These are phyloP conservation scores for Phaethon lepturus DNA, from an alignment of 2,113 vertebrate genomes.

Conservation along the genomic window DNA sequence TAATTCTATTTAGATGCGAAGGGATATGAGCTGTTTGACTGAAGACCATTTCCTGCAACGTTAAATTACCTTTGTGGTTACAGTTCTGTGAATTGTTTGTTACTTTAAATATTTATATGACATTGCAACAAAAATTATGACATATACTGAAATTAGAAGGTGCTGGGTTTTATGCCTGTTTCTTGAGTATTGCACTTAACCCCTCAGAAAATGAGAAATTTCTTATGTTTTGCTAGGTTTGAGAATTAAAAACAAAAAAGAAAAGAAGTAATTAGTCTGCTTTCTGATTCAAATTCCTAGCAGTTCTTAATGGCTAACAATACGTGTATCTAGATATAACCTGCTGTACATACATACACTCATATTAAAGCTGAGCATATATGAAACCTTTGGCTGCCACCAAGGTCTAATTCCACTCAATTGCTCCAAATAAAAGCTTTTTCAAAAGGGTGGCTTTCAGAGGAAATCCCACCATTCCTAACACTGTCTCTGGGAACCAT, in stretches of 20 bases:
- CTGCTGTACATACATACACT: not conserved
- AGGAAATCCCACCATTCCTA: not conserved
- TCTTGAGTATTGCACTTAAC: not conserved
- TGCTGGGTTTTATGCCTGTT: not conserved
- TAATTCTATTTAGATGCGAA: not conserved
- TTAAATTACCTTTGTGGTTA: not conserved
- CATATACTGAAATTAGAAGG: not conserved
- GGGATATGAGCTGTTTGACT: not conserved
- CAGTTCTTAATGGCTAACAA: not conserved
- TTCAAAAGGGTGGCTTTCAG: not conserved
- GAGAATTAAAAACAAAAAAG: not conserved
- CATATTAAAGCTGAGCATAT: not conserved
- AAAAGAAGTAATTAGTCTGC: not conserved
- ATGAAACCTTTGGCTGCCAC: not conserved
- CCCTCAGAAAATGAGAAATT: not conserved
- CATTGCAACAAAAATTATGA: not conserved
- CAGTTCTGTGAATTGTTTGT: not conserved
- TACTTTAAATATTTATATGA: not conserved
- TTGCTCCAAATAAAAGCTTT: not conserved
- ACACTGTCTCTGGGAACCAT: not conserved
- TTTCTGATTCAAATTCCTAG: not conserved
- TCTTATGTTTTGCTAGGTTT: not conserved
- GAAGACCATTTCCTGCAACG: not conserved
- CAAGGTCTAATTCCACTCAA: not conserved
- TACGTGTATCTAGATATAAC: rapidly evolving